Evolutionary conservation across 2,888 invertebrate species (phyloP).

Genomic region (Temnothorax ravouxi): DNA sequence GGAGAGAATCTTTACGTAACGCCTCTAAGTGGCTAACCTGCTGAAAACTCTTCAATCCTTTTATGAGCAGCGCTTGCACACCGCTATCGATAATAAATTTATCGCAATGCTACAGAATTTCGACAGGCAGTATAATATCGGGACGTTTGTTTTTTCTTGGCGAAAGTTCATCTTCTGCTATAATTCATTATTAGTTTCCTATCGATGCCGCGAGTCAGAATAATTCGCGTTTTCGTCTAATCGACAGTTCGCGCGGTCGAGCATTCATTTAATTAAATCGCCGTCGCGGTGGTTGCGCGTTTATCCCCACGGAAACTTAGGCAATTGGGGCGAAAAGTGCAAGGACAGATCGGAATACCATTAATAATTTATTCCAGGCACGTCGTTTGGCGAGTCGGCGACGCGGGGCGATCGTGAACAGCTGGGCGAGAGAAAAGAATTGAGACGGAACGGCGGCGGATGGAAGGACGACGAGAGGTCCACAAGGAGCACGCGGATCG

Average conservation of each 20-base stretch:
- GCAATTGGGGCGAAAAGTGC: conserved; percentile 54
- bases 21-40: neutral
- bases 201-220: neutral
- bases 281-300: conserved; percentile 31
- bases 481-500: conserved; percentile 27
- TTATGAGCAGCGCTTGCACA: neutral
- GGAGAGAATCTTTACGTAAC: neutral
- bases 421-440: conserved; percentile 29
- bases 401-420: conserved; percentile 21
- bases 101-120: conserved; percentile 3
- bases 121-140: neutral
- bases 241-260: conserved; percentile 63
- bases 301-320: conserved; percentile 40
- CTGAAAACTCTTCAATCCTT: neutral
- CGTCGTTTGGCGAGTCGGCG: conserved; percentile 57
- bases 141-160: neutral
- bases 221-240: conserved; percentile 56
- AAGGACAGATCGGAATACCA: conserved; percentile 56
- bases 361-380: conserved; percentile 71
- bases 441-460: conserved; percentile 21
- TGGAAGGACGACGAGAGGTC: conserved; percentile 45
- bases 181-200: conserved; percentile 28
- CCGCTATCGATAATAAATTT: conserved; percentile 16
- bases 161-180: conserved; percentile 22
- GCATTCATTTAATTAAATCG: conserved; percentile 70